Base-by-base conservation (phyloP, 2,797 vertebrate genomes). In the Arctocebus calabarensis region DNA sequence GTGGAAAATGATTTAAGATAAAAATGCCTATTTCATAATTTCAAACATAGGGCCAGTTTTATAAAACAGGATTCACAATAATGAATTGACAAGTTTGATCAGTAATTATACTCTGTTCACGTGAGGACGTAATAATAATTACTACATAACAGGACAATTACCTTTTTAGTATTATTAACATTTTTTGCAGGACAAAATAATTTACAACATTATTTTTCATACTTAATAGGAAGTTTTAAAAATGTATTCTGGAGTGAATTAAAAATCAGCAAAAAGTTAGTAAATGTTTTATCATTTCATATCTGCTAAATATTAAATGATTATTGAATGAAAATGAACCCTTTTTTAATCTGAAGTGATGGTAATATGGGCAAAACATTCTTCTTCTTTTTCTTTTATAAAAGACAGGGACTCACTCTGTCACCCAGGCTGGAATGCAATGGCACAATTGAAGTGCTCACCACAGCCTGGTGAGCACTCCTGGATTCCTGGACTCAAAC, bases 321-420 rank as follows among this genome's bases (percentile, higher is more conserved):
- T 34, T 48, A 89, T 37, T 92, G 19, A 66, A 81, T 37, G 7
- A 94, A 73, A 88, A 83, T 23, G n/a, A 66, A 73, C 23, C 48
- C 68, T 3, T 55, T 86, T 96, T 98, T 98, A 98, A 98, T 98
- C 98, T 98, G 98, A 96, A 61, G 97, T 97, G 91, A 98, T 97
- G 89, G 97, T 98, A 82, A 98, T 96, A 98, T 97, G 98, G 95
- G 98, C 94, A 77, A 98, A 98, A 95, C 82, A 98, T 86, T 98
- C 98, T 98, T 98, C 98, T 57, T 22, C 20, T 57, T 57, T 57
- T 57, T 57, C 20, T 57, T 57, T 57, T 22, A 20, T 22, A 19
- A 66, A 66, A 66, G 64, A 66, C 7, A 66, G 64, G 32, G 32
- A n/a, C 17, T 34, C 3, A 8, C 64, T 66, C 32, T 66, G 64